These are phyloP conservation scores for Xenops minutus DNA, from an alignment of 2,797 vertebrate species.

Conservation along the genomic window DNA sequence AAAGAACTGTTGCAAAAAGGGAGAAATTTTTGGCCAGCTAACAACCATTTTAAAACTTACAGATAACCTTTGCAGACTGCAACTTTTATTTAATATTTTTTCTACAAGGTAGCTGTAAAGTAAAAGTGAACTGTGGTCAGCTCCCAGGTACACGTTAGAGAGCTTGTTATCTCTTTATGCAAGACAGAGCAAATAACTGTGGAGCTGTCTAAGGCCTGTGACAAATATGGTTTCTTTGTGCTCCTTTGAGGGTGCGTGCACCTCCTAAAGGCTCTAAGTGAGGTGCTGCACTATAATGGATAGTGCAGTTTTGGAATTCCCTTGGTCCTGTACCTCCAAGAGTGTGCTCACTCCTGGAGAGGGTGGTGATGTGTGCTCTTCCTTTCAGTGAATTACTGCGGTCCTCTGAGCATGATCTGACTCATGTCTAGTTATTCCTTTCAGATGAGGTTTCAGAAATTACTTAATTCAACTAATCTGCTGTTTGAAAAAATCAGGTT, in stretches of 20 bases:
- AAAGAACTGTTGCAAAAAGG: not conserved
- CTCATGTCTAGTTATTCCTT: not conserved
- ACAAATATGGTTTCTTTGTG: not conserved
- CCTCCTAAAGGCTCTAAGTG: not conserved
- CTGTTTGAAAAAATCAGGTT: not conserved
- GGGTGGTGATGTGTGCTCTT: not conserved
- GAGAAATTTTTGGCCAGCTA: not conserved
- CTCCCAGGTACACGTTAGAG: not conserved
- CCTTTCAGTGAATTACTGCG: not conserved
- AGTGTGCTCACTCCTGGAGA: not conserved
- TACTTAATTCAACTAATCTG: not conserved
- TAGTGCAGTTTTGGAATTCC: not conserved
- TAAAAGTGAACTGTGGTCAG: not conserved
- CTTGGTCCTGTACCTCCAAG: not conserved
- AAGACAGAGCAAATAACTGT: not conserved
- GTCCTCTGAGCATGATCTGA: not conserved
- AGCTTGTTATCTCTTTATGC: not conserved
- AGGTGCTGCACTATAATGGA: not conserved
- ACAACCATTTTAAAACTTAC: not conserved
- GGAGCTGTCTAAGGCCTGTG: not conserved
- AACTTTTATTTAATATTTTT: not conserved
- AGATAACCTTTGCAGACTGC: not conserved
- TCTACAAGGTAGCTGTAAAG: not conserved
- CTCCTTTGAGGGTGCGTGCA: fast-evolving
- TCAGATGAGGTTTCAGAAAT: not conserved